phyloP scores from a whole-genome alignment of 2,113 vertebrate species.

The Amphilophus citrinellus region DNA sequence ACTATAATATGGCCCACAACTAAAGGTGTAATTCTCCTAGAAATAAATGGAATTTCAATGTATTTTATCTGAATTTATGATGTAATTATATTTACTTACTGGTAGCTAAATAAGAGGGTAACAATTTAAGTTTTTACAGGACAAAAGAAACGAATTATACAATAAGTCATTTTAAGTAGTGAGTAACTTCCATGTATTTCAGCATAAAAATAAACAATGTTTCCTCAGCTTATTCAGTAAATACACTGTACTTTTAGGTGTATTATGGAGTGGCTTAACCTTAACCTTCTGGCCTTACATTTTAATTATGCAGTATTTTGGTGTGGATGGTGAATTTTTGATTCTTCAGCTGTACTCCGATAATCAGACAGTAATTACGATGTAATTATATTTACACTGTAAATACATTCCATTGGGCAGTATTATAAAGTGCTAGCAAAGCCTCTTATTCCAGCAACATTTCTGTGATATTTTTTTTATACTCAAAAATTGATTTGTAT shows the following conservation, averaged over 20 bases:
- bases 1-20: neutral
- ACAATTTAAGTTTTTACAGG: no score
- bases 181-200: neutral
- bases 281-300: neutral
- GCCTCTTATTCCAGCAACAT: neutral
- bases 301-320: neutral
- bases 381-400: no score
- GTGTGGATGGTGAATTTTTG: neutral
- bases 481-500: neutral
- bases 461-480: neutral
- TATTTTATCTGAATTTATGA: neutral
- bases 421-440: neutral
- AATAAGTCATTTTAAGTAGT: neutral
- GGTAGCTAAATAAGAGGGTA: neutral
- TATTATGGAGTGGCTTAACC: neutral
- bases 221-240: neutral
- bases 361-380: neutral
- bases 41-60: neutral
- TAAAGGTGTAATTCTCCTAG: neutral
- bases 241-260: neutral
- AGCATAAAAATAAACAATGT: neutral
- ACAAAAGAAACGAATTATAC: neutral
- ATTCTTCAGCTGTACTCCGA: neutral
- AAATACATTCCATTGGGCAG: neutral
- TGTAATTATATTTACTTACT: no score